phyloP scores from a whole-genome alignment of 2,797 vertebrate genomes.

The Trachurus trachurus region DNA sequence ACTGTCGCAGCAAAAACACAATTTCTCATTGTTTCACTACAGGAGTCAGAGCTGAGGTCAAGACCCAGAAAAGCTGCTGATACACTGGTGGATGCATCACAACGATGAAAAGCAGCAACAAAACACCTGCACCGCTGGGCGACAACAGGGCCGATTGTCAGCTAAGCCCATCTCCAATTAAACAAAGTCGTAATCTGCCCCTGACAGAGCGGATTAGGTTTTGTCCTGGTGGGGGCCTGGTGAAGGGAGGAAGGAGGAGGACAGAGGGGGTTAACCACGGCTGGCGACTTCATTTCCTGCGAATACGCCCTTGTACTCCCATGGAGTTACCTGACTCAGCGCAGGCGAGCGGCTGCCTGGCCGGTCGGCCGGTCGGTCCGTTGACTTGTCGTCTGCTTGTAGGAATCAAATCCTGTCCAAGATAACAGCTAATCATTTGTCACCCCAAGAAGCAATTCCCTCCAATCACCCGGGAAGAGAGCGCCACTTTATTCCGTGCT shows the following conservation, averaged over 20 bases:
- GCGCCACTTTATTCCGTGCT: slow-evolving; percentile 92
- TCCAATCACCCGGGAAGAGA: slow-evolving; percentile 93
- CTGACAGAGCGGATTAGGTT: slow-evolving; percentile 89
- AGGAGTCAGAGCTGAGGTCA: neutral
- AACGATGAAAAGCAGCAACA: slow-evolving; percentile 38
- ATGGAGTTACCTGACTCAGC: slow-evolving; percentile 95
- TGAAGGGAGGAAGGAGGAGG: slow-evolving; percentile 10
- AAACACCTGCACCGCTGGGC: slow-evolving; percentile 66
- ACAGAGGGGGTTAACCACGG: slow-evolving; percentile 73
- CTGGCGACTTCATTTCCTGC: slow-evolving; percentile 91
- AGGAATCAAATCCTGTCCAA: slow-evolving; percentile 95
- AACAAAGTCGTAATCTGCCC: slow-evolving; percentile 88
- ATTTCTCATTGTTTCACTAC: no score
- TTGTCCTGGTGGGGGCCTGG: slow-evolving; percentile 80
- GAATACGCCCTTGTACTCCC: slow-evolving; percentile 83
- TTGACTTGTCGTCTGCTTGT: slow-evolving; percentile 83
- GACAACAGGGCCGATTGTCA: slow-evolving; percentile 66
- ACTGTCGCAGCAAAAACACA: neutral
- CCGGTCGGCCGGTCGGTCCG: slow-evolving; percentile 48
- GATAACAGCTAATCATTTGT: slow-evolving; percentile 99
- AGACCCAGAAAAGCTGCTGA: neutral
- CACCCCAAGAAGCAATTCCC: slow-evolving; percentile 98
- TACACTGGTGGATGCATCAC: neutral
- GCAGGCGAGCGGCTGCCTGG: slow-evolving; percentile 17
- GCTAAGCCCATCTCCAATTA: slow-evolving; percentile 84